Conservation (phyloP, 2,113 vertebrate species). For the Nannobrachium achirus region DNA sequence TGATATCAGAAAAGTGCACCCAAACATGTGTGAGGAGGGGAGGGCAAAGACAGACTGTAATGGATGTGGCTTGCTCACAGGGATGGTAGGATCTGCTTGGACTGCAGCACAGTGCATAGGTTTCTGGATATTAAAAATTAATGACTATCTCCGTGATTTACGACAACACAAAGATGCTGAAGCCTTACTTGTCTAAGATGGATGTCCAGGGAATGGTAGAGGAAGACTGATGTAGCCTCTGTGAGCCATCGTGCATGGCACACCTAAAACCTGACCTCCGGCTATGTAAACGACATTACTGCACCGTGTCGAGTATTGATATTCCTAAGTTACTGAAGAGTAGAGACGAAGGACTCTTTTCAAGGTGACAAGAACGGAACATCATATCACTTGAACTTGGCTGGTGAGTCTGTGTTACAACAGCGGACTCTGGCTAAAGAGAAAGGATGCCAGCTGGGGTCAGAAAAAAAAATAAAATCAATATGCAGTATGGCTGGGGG, state of each 20-base stretch:
- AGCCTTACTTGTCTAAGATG: conserved; percentile 66
- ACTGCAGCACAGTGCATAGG: conserved; percentile 45
- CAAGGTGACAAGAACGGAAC: background rate
- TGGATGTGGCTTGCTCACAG: conserved; percentile 53
- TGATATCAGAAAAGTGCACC: conserved; percentile 61
- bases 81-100: conserved; percentile 46
- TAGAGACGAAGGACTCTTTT: background rate
- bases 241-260: conserved; percentile 18
- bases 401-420: too few relatives aligned
- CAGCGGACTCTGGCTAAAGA: too few relatives aligned
- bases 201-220: conserved; percentile 44
- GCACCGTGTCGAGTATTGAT: background rate
- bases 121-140: conserved; percentile 74
- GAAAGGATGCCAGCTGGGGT: too few relatives aligned
- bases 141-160: conserved; percentile 78
- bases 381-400: too few relatives aligned
- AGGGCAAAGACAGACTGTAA: conserved; percentile 53
- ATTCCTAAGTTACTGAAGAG: conserved; percentile 3
- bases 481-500: too few relatives aligned
- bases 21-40: conserved; percentile 60
- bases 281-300: conserved; percentile 10
- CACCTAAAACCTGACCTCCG: background rate
- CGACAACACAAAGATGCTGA: conserved; percentile 62
- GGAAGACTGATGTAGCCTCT: conserved; percentile 49
- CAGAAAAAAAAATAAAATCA: too few relatives aligned